A percentile compares a stretch with the other conserved stretches of the same genome.
These are phyloP conservation scores for Marcusenius ussheri DNA, from an alignment of 2,113 vertebrate genomes.

Conservation along the genomic window DNA sequence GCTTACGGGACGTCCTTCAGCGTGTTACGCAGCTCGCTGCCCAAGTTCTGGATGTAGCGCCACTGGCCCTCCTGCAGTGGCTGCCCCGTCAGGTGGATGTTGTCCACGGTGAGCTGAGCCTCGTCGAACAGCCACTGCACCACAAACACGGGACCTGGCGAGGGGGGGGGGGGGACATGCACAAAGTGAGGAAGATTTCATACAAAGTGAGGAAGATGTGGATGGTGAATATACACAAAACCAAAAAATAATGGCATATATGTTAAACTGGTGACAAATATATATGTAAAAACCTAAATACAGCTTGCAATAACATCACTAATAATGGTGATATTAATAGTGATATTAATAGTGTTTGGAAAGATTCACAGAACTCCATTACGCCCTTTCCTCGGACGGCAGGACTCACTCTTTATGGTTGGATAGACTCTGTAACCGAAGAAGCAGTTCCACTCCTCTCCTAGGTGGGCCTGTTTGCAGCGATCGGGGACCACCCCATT, in stretches of 20 bases:
- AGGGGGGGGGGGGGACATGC: background rate
- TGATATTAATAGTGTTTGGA: background rate
- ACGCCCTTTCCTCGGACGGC: background rate
- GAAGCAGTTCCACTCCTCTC: constrained; percentile 97
- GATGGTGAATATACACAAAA: background rate
- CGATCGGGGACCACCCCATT: constrained; percentile 82
- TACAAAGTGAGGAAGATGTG: background rate
- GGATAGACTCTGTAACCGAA: constrained; percentile 96
- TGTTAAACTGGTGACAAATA: background rate
- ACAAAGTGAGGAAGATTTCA: background rate
- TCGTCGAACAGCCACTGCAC: constrained; percentile 98
- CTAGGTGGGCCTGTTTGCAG: constrained; percentile 77
- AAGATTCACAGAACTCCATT: background rate
- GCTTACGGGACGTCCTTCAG: constrained; percentile 91
- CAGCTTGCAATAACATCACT: background rate
- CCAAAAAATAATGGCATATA: background rate
- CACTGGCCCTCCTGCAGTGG: constrained; percentile 93
- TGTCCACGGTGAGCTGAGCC: constrained; percentile 92
- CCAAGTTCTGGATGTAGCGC: constrained; percentile 94
- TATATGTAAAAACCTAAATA: background rate
- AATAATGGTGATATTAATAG: background rate
- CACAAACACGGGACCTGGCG: constrained; percentile 90
- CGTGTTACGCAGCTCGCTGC: constrained; percentile 83
- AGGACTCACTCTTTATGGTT: constrained; percentile 81
- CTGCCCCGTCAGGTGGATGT: constrained; percentile 90